Conservation (phyloP, 2,113 vertebrate species). For the Silurus asotus region DNA sequence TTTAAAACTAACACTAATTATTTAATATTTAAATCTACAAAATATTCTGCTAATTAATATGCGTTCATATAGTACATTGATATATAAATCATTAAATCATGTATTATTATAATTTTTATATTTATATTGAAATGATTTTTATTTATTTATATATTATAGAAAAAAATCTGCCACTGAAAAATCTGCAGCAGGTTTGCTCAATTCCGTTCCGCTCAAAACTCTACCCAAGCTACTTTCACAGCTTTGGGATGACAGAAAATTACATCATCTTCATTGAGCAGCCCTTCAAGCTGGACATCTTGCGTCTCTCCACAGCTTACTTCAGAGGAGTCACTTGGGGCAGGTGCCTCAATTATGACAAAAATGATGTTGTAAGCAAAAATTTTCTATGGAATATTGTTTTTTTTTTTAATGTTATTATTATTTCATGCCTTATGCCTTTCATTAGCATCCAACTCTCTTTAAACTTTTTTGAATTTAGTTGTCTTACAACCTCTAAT, state of each 20-base stretch:
- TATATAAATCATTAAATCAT: not conserved
- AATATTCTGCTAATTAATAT: not conserved
- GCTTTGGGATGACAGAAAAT: conserved; percentile 89
- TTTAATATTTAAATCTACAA: no score
- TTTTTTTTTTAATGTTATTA: not conserved
- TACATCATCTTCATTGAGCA: conserved; percentile 90
- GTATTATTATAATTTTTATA: not conserved
- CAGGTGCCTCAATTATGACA: conserved; percentile 79
- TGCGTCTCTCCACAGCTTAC: conserved; percentile 87
- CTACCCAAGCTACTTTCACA: conserved; percentile 91
- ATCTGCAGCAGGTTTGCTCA: conserved; percentile 78
- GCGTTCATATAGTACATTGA: not conserved
- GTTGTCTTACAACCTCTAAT: not conserved
- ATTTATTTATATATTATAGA: not conserved
- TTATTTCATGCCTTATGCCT: not conserved
- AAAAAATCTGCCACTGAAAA: conserved; percentile 66
- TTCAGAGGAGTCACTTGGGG: conserved; percentile 84
- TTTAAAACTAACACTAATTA: no score
- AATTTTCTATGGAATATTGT: not conserved
- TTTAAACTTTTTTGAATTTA: not conserved
- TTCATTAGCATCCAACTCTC: not conserved
- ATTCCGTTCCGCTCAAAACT: conserved; percentile 79
- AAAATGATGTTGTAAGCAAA: conserved; percentile 78
- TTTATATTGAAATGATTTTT: not conserved
- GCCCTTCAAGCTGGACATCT: conserved; percentile 84